phyloP scores from a whole-genome alignment of 2,888 invertebrate species.

The Epirrhoe alternata region DNA sequence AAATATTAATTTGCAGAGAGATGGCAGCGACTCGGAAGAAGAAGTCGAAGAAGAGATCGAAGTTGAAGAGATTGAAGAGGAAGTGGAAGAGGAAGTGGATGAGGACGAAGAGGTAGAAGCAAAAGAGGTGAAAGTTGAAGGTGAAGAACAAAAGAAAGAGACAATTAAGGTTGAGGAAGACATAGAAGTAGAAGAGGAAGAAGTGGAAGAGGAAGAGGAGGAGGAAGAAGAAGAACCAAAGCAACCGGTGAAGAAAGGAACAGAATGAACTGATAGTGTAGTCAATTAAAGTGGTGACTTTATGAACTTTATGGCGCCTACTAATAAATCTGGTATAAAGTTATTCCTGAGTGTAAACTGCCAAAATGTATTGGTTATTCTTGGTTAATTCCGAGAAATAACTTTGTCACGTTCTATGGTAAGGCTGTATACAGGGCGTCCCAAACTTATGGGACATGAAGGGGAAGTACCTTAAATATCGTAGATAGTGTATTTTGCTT shows the following conservation, averaged over 20 bases:
- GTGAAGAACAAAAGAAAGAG: conserved; percentile 8
- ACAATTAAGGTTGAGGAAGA: conserved; percentile 4
- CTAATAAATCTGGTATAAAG: too few species aligned
- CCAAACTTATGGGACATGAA: too few species aligned
- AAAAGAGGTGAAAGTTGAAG: conserved; percentile 37
- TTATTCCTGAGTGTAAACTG: too few species aligned
- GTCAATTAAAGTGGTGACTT: conserved; percentile 20
- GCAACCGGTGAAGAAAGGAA: conserved; percentile 39
- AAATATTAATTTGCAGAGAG: conserved; percentile 59
- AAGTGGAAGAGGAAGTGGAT: conserved; percentile 43
- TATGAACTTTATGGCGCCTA: conserved; percentile 3
- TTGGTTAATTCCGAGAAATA: too few species aligned
- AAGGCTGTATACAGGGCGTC: too few species aligned
- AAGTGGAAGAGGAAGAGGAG: conserved; percentile 19
- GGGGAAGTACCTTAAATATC: too few species aligned
- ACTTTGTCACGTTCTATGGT: too few species aligned
- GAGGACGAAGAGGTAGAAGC: conserved; percentile 33
- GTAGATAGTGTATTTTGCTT: too few species aligned
- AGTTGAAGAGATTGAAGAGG: conserved; percentile 76
- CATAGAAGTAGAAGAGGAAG: conserved; percentile 25
- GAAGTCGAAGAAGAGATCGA: conserved; percentile 74
- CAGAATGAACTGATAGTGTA: conserved; percentile 54
- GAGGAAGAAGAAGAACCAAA: conserved; percentile 11
- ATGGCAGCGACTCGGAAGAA: conserved; percentile 73
- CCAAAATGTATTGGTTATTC: too few species aligned